A percentile compares a stretch with the other conserved stretches of the same genome.
phyloP scores from a whole-genome alignment of 2,113 vertebrate genomes.

The Octodon degus region DNA sequence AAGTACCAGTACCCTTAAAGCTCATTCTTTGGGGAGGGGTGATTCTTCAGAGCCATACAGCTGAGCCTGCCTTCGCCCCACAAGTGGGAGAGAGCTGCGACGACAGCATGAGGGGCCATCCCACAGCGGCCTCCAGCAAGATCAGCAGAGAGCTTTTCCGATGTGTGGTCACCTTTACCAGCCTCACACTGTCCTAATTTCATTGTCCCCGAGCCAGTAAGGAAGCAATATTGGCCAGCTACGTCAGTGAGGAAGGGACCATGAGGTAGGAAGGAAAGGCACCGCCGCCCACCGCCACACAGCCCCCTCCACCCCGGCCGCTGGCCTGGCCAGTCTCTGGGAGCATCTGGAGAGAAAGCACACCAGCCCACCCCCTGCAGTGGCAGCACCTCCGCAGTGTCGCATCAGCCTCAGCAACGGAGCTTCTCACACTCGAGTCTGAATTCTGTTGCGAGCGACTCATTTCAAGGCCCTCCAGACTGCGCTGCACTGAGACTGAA shows the following conservation, averaged over 20 bases:
- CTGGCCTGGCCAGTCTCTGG: background rate
- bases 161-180: background rate
- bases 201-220: constrained; percentile 11
- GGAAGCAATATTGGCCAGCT: constrained; percentile 2
- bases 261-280: background rate
- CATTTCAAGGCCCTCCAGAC: background rate
- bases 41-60: background rate
- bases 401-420: background rate
- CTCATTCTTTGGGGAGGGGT: background rate
- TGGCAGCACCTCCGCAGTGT: background rate
- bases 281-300: background rate
- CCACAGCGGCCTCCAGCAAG: background rate
- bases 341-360: too few species aligned
- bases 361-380: too few species aligned
- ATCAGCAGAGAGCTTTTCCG: background rate
- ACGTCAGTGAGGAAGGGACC: background rate
- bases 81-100: background rate
- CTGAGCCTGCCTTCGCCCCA: background rate
- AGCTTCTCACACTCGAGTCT: background rate
- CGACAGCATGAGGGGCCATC: background rate
- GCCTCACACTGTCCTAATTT: background rate
- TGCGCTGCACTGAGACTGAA: background rate
- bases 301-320: too few species aligned
- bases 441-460: constrained; percentile 8
- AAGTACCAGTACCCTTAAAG: background rate